Evolutionary conservation across 1,140 invertebrate species (phyloP), one percentile per base, ranked within the genome.

Genomic region (Drosophila persimilis): DNA sequence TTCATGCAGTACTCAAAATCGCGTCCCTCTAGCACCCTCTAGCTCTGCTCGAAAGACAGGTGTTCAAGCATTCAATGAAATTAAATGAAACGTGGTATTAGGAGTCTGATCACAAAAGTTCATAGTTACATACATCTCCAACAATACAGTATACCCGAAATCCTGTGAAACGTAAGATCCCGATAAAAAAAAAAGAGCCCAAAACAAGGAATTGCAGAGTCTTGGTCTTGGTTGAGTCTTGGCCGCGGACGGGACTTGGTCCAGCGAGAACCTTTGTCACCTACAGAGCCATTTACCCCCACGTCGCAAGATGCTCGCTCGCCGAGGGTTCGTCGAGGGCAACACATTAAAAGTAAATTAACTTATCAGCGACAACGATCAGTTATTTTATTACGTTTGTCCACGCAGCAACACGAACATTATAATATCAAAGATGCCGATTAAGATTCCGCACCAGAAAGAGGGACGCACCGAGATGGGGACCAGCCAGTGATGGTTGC

Each of bases 301-400:
- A 69, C 77, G 64, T 77, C 9, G 35, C n/a, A 43, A 31, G 61
- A 54, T 58, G 46, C 31, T 47, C 41, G 69, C 26, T 57, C 20
- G 35, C 55, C 26, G 35, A 13, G 29, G 52, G 45, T 46, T 64
- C 55, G 58, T 52, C 51, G 47, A 88, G 83, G 80, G 88, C 79
- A 86, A 74, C 88, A 88, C 88, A 90, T 90, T 90, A 90, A 90
- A 90, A 90, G 88, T 90, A 90, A 90, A 90, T 90, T 90, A 90
- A 90, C 88, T 90, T 90, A 90, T 90, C 88, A 90, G 88, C 88
- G 77, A 90, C 88, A 90, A 90, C 81, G 88, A 90, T 90, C 88
- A 88, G 88, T 90, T 90, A 90, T 90, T 90, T 90, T 90, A 90
- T 90, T 90, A 90, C 88, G 88, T 86, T 90, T 90, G 88, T 90